phyloP scores from a whole-genome alignment of 2,797 vertebrate genomes.

The Brachyalestes nurse region DNA sequence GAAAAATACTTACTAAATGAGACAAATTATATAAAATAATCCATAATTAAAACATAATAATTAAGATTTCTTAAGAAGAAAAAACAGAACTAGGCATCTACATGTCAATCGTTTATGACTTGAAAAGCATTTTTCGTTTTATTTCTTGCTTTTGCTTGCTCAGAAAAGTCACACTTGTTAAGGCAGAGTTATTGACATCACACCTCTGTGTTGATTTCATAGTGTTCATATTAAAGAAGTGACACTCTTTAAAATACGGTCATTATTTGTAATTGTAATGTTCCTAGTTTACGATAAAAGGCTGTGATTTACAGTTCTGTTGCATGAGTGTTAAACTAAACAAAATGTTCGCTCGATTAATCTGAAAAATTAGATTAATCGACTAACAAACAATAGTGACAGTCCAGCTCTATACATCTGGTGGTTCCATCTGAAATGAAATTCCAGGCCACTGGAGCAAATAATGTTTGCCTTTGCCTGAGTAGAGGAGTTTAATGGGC shows the following conservation, averaged over 20 bases:
- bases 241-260: no score
- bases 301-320: no score
- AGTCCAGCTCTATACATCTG: neutral
- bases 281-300: no score
- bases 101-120: neutral
- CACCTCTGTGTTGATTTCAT: no score
- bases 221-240: no score
- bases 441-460: constrained; percentile 23
- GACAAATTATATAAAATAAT: neutral
- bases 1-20: neutral
- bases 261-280: no score
- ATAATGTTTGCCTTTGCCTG: neutral
- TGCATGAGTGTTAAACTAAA: no score
- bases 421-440: neutral
- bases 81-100: neutral
- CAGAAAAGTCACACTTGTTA: neutral
- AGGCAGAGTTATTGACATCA: neutral
- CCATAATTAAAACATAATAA: neutral
- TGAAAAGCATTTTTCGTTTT: neutral
- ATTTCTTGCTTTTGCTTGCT: neutral
- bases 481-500: neutral
- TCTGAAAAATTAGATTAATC: no score
- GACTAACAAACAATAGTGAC: no score
- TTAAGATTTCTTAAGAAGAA: neutral
- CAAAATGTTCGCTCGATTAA: no score